Conservation (phyloP, 2,797 vertebrate species). For the Chaetophractus vellerosus region DNA sequence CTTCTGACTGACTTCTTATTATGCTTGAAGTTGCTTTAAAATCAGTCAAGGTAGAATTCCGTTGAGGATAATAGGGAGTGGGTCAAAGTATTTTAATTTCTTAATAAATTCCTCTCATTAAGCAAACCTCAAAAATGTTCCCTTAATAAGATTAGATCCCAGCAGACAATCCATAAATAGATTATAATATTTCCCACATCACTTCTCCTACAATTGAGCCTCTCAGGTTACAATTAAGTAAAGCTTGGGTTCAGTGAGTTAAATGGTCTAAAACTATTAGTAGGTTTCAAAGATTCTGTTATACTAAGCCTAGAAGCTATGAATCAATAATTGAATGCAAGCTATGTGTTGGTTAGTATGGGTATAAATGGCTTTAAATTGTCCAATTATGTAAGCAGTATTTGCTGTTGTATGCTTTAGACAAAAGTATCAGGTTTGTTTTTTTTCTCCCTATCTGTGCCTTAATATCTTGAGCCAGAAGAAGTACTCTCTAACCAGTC, state of each 20-base stretch:
- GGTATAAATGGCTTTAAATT: background rate
- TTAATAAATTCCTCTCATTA: conserved; percentile 68
- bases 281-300: conserved; percentile 8
- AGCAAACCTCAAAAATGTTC: conserved; percentile 44
- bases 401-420: background rate
- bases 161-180: conserved; percentile 52
- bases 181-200: background rate
- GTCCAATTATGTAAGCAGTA: background rate
- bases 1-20: background rate
- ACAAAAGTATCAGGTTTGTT: background rate
- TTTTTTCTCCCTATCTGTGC: background rate
- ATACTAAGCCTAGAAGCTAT: background rate
- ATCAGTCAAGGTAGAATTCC: conserved; percentile 6
- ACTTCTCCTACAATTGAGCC: background rate
- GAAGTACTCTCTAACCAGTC: background rate
- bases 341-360: background rate
- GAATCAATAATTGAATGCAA: background rate
- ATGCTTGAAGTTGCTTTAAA: conserved; percentile 34
- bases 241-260: background rate
- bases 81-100: conserved; percentile 50
- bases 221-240: background rate
- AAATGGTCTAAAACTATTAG: conserved; percentile 5
- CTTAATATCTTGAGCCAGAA: background rate
- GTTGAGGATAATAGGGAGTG: background rate
- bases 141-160: conserved; percentile 45